Base-by-base conservation (phyloP, 2,113 vertebrate species). In the Dascyllus trimaculatus region DNA sequence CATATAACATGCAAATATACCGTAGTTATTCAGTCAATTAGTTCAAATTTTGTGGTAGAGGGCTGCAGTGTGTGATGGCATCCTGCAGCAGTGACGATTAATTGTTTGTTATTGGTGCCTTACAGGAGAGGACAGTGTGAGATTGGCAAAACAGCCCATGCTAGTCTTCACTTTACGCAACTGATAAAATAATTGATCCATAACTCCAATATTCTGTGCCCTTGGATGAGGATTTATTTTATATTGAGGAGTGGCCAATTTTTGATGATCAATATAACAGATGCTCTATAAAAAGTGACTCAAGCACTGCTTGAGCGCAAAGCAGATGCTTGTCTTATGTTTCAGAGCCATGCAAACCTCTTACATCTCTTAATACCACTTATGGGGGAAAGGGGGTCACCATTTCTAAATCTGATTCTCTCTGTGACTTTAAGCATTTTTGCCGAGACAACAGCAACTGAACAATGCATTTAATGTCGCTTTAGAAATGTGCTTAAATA, bases 101-200 rank as follows among this genome's bases (percentile, higher is more conserved):
- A 63, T 54, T 24, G 11, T 25, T 54, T 54, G 52, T 53, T 53
- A 53, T 22, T 11, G 9, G 21, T 21, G 19, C 0, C 51, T 52
- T 22, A 11, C 19, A 4, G 11, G 21, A 18, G 15, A 4, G 15
- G 11, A 5, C 45, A 54, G 51, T 11, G n/a, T 22, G 51, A 8
- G 21, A 22, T 54, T 25, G 4, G 25, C 52, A 43, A n/a, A 43
- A 43, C 13, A 61, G 22, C 32, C 17, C 21, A 22, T 29, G 32
- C 53, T 18, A 46, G 35, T 40, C 35, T 53, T 45, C 22, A 51
- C 25, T 32, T 52, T 59, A 1, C 38, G 58, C 51, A 46, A 29
- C 10, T 71, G 17, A 54, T 58, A 17, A 57, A 79, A 58, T 11
- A 52, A 58, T 51, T 18, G 35, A 56, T 35, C 43, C 10, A 8